Percentiles rank a stretch among this genome's conserved stretches.
These are phyloP conservation scores for Rotaria macrura DNA, from an alignment of 2,888 invertebrate species.

Conservation along the genomic window DNA sequence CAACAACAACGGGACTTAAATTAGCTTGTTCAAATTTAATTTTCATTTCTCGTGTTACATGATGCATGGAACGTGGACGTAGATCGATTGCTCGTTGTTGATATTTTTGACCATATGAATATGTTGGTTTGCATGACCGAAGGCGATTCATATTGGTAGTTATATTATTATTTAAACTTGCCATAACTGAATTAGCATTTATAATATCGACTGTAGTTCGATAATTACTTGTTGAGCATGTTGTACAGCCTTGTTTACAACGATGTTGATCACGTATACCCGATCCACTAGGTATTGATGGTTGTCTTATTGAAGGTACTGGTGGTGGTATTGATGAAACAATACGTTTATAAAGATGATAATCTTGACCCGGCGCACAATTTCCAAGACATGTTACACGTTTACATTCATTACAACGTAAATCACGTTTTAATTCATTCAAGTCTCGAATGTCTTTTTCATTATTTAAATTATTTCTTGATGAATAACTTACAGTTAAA, in stretches of 20 bases:
- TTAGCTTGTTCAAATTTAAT: constrained; percentile 11
- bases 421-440: not conserved
- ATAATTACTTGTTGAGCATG: not conserved
- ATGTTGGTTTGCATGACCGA: not conserved
- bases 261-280: not conserved
- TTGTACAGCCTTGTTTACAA: constrained; percentile 9
- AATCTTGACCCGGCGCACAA: constrained; percentile 16
- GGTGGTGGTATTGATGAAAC: not conserved
- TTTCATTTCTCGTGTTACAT: not conserved
- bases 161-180: not conserved
- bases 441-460: not conserved
- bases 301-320: not conserved
- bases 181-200: not conserved
- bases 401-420: constrained; percentile 23
- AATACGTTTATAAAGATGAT: not conserved
- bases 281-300: not conserved
- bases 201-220: not conserved
- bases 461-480: not conserved
- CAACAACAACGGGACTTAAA: not conserved
- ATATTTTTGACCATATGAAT: not conserved
- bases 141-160: not conserved
- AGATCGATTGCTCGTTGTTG: not conserved
- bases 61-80: not conserved
- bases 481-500: not conserved
- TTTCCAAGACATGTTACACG: not conserved